phyloP scores from a whole-genome alignment of 1,140 invertebrate genomes.

The Dinoponera quadriceps region DNA sequence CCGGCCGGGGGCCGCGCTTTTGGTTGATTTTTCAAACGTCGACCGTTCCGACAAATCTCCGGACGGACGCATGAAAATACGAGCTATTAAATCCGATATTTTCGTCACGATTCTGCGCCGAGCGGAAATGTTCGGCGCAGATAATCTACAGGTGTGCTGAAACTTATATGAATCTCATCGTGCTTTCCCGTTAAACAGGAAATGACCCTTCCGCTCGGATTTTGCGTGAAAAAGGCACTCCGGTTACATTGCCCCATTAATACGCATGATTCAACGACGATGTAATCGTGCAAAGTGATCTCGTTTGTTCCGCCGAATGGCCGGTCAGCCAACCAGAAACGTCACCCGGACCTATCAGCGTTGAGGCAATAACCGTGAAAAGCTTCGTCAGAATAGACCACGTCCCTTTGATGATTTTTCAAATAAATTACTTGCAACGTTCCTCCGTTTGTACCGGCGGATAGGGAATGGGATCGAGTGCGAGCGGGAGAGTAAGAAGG shows the following conservation, averaged over 20 bases:
- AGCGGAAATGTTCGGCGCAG: too few species aligned
- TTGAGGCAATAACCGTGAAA: slow-evolving; percentile 53
- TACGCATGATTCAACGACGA: slow-evolving; percentile 21
- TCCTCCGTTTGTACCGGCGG: slow-evolving; percentile 34
- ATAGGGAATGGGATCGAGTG: not conserved
- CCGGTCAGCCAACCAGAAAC: slow-evolving; percentile 33
- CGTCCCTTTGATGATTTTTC: slow-evolving; percentile 56
- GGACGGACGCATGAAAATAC: not conserved
- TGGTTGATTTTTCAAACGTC: too few species aligned
- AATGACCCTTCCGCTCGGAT: not conserved
- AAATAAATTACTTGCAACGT: slow-evolving; percentile 60
- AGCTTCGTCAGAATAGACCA: slow-evolving; percentile 57
- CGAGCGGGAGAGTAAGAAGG: too few species aligned
- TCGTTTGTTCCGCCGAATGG: slow-evolving; percentile 36
- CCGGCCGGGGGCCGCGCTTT: too few species aligned
- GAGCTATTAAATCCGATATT: not conserved
- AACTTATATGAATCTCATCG: not conserved
- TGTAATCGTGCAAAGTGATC: slow-evolving; percentile 45
- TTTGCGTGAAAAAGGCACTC: not conserved
- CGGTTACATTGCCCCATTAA: slow-evolving; percentile 9
- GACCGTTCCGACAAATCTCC: not conserved
- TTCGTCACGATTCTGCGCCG: not conserved
- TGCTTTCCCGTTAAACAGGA: not conserved
- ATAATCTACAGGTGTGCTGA: not conserved
- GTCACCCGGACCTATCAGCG: slow-evolving; percentile 34